phyloP scores from a whole-genome alignment of 2,797 vertebrate species.

The Amphiprion clarkii region DNA sequence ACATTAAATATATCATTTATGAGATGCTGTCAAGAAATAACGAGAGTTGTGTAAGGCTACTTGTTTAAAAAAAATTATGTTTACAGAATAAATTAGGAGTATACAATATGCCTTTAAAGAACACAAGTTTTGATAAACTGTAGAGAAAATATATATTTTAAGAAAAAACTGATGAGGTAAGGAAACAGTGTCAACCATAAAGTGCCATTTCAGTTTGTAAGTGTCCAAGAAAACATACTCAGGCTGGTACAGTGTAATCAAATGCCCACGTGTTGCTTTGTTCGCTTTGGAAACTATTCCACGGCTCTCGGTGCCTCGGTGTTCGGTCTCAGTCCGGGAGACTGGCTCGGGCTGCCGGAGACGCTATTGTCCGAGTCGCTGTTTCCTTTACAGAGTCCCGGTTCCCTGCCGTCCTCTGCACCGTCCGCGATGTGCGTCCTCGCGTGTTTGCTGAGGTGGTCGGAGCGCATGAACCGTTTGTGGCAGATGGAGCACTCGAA shows the following conservation, averaged over 20 bases:
- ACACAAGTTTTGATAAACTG: constrained; percentile 22
- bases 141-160: constrained; percentile 57
- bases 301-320: constrained; percentile 76
- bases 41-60: not conserved
- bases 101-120: constrained; percentile 10
- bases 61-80: not conserved
- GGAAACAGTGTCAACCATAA: constrained; percentile 70
- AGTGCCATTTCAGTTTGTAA: constrained; percentile 72
- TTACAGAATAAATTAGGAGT: constrained; percentile 45
- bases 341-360: constrained; percentile 89
- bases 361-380: constrained; percentile 93
- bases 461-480: constrained; percentile 95
- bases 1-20: constrained; percentile 8
- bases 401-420: constrained; percentile 78
- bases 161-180: constrained; percentile 73
- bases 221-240: constrained; percentile 34
- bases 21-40: constrained; percentile 22
- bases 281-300: constrained; percentile 73
- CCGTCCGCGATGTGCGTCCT: constrained; percentile 90
- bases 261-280: constrained; percentile 29
- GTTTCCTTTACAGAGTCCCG: constrained; percentile 84
- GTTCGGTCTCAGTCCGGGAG: constrained; percentile 81
- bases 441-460: constrained; percentile 93
- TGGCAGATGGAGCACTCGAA: constrained; percentile 91
- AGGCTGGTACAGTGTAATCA: constrained; percentile 13